These are phyloP conservation scores for Synergus itoensis DNA, from an alignment of 2,888 invertebrate genomes.

Conservation along the genomic window DNA sequence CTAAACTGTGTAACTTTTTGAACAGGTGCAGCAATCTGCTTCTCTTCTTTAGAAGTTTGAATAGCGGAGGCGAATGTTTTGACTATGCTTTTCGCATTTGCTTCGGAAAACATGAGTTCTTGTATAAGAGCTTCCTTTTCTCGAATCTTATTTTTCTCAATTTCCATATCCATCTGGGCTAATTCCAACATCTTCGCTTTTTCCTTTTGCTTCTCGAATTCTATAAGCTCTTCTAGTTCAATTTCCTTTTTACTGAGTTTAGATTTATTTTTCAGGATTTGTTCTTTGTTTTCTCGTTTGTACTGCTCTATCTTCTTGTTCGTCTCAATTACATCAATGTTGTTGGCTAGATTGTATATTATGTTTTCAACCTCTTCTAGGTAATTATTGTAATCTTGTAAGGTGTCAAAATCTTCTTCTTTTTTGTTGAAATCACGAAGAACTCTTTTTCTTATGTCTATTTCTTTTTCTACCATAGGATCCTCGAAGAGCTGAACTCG, in stretches of 20 bases:
- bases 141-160: conserved; percentile 89
- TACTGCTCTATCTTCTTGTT: conserved; percentile 95
- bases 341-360: conserved; percentile 93
- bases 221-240: conserved; percentile 91
- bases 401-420: conserved; percentile 92
- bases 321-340: conserved; percentile 92
- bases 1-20: conserved; percentile 87
- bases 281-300: conserved; percentile 92
- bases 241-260: conserved; percentile 89
- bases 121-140: conserved; percentile 96
- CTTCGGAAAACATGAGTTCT: conserved; percentile 95
- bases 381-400: conserved; percentile 96
- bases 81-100: conserved; percentile 92
- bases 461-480: conserved; percentile 97
- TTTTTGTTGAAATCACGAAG: conserved; percentile 95
- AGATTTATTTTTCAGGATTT: conserved; percentile 89
- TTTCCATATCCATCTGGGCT: conserved; percentile 81
- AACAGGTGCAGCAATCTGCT: conserved; percentile 77
- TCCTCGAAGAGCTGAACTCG: conserved; percentile 98
- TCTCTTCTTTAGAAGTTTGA: conserved; percentile 84
- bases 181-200: conserved; percentile 86
- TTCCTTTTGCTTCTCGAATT: conserved; percentile 89
- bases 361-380: conserved; percentile 96
- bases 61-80: conserved; percentile 87
- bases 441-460: conserved; percentile 94